Evolutionary conservation across 1,140 invertebrate species (phyloP).

Genomic region (Sweltsa coloradensis): DNA sequence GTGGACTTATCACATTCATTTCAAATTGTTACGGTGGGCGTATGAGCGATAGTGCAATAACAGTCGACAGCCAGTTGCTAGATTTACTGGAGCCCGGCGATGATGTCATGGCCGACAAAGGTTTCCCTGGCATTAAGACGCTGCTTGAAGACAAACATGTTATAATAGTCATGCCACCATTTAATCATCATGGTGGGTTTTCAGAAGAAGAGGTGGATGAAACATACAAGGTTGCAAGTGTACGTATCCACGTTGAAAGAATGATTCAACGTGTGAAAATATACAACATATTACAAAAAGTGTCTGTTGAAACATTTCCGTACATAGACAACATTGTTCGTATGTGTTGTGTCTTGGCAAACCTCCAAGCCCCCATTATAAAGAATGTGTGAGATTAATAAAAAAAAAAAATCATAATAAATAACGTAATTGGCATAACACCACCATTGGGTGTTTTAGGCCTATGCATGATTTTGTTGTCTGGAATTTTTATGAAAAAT

Average conservation of each 20-base stretch:
- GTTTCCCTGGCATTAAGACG: constrained; percentile 25
- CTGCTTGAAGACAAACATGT: constrained; percentile 13
- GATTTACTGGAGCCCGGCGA: constrained; percentile 27
- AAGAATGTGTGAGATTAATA: too few species aligned
- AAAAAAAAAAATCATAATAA: too few species aligned
- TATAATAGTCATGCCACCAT: constrained; percentile 24
- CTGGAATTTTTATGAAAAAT: too few species aligned
- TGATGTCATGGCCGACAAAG: constrained; percentile 29
- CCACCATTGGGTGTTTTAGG: too few species aligned
- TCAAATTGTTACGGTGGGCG: constrained; percentile 27
- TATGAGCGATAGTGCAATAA: constrained; percentile 27
- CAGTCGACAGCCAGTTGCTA: constrained; percentile 24
- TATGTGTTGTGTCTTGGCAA: constrained; percentile 21
- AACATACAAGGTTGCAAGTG: constrained; percentile 23
- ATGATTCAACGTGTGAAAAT: constrained; percentile 22
- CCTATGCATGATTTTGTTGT: too few species aligned
- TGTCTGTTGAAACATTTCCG: constrained; percentile 17
- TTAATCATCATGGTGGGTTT: constrained; percentile 21
- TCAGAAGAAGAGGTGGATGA: constrained; percentile 21
- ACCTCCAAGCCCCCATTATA: constrained; percentile 19
- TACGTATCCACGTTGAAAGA: constrained; percentile 28
- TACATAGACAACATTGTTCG: constrained; percentile 21
- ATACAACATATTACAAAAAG: constrained; percentile 21
- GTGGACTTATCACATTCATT: constrained; percentile 28
- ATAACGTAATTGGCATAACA: too few species aligned